Evolutionary conservation across 2,113 vertebrate genomes (phyloP), one percentile per base, ranked within the genome.

Genomic region (Meles meles): DNA sequence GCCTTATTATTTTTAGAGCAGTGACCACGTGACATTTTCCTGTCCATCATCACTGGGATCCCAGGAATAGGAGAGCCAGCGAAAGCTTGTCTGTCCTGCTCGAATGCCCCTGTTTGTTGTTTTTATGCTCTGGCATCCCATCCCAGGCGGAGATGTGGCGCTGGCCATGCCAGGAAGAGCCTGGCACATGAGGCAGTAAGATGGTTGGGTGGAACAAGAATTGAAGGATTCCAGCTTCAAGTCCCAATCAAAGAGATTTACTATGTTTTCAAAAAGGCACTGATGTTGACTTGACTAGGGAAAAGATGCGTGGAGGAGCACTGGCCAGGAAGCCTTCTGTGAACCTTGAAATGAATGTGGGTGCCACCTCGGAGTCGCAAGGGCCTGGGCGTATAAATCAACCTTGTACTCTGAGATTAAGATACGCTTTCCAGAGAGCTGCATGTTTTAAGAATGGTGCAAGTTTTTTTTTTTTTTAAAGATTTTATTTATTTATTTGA

Each of bases 181-280:
- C 94, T 98, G 98, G 98, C 98, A 98, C 98, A 98, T 81, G 94
- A 96, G 94, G 98, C 98, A 98, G 98, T 99, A 98, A 98, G 98
- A 98, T 97, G 98, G 97, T 98, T 98, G 98, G 98, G 98, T 98
- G 98, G 97, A 99, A 98, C 98, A 98, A 97, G 98, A 98, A 98
- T 98, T 97, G 98, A 98, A 98, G 98, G 98, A 98, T 98, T 98
- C 97, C 98, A 98, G 98, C 98, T 98, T 98, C 96, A 89, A 98
- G 98, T 98, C 98, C 98, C 98, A 98, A 98, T 98, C 98, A 98
- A 98, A 99, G 98, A 98, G 98, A 99, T 98, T 99, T 98, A 99
- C 98, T 98, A 97, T 98, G 98, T 97, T 98, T 98, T 98, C 98
- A 98, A 98, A 98, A 98, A 97, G 98, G 98, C 98, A 97, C 91